phyloP scores from a whole-genome alignment of 2,888 invertebrate species.

The Galeruca laticollis region DNA sequence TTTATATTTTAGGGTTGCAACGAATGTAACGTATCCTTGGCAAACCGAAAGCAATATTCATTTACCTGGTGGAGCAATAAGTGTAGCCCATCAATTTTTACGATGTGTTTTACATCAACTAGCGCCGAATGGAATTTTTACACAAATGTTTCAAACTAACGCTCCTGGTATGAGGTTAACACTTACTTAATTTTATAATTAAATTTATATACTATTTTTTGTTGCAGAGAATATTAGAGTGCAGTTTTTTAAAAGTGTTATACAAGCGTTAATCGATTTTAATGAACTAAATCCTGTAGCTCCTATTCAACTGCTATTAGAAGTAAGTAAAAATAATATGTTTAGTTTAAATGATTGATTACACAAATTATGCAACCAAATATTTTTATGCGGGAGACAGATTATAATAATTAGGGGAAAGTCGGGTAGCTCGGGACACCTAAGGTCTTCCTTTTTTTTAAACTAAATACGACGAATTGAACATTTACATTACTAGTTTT shows the following conservation, averaged over 20 bases:
- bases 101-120: constrained; percentile 96
- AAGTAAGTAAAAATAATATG: constrained; percentile 69
- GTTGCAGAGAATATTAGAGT: constrained; percentile 76
- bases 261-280: constrained; percentile 94
- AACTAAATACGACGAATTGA: no score
- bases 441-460: no score
- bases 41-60: constrained; percentile 89
- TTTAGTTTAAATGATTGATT: background rate
- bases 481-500: no score
- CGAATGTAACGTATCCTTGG: constrained; percentile 88
- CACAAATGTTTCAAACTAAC: constrained; percentile 93
- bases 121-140: constrained; percentile 96
- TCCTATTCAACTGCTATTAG: constrained; percentile 90
- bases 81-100: constrained; percentile 96
- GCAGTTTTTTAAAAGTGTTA: constrained; percentile 94
- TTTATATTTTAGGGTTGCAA: constrained; percentile 74
- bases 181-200: background rate
- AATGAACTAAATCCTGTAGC: constrained; percentile 95
- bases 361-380: background rate
- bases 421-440: no score
- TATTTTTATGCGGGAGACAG: background rate
- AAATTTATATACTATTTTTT: constrained; percentile 21
- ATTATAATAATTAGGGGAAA: no score
- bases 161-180: constrained; percentile 76
- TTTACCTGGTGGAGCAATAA: constrained; percentile 93